Percentiles rank a stretch among this genome's conserved stretches.
These are phyloP conservation scores for Phthorimaea operculella DNA, from an alignment of 1,140 invertebrate genomes.

Conservation along the genomic window DNA sequence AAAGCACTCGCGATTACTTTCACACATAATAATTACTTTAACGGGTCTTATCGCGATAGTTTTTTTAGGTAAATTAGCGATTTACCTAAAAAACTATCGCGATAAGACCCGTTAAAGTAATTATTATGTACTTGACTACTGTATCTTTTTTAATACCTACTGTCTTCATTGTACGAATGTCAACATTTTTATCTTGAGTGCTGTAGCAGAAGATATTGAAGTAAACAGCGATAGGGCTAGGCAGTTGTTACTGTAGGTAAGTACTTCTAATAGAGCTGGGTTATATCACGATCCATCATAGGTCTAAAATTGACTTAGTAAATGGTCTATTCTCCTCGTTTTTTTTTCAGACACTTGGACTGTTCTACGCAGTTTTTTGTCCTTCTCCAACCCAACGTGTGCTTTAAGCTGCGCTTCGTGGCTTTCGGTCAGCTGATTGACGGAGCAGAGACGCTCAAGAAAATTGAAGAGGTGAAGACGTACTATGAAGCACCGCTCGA, in stretches of 20 bases:
- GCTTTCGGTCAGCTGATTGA: constrained; percentile 79
- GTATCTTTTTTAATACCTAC: neutral
- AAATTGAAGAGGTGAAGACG: constrained; percentile 62
- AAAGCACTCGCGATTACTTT: too few relatives aligned
- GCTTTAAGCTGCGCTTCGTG: constrained; percentile 81
- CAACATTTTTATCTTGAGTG: too few relatives aligned
- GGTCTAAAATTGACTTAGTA: neutral
- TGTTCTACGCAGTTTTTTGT: constrained; percentile 87
- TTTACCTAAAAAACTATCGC: too few relatives aligned
- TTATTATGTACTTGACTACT: too few relatives aligned
- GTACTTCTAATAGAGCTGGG: neutral
- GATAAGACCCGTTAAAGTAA: too few relatives aligned
- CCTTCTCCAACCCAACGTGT: constrained; percentile 76
- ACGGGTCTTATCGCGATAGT: too few relatives aligned
- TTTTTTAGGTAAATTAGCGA: too few relatives aligned
- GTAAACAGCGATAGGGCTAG: too few relatives aligned
- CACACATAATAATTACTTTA: too few relatives aligned
- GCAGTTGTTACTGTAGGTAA: too few relatives aligned
- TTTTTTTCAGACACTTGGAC: constrained; percentile 42
- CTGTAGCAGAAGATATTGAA: too few relatives aligned
- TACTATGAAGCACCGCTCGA: constrained; percentile 61
- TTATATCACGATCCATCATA: neutral
- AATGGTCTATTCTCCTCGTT: neutral
- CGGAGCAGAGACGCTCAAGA: constrained; percentile 60
- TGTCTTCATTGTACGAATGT: too few relatives aligned